Conservation (phyloP, 2,113 vertebrate species). For the Chloropsis cyanopogon region DNA sequence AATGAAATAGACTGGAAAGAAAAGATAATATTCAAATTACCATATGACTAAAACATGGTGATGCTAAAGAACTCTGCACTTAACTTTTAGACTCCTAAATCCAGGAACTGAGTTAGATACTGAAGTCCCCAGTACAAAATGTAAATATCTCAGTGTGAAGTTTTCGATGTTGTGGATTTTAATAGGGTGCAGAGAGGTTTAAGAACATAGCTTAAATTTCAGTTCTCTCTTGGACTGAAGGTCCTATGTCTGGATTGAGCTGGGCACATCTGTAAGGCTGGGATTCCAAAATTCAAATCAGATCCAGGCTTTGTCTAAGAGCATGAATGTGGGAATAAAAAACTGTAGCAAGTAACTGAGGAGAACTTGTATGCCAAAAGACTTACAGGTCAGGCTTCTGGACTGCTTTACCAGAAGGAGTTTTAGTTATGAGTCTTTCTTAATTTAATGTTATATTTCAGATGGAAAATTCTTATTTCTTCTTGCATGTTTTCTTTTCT, state of each 20-base stretch:
- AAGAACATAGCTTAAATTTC: neutral
- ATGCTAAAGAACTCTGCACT: neutral
- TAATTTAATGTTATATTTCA: neutral
- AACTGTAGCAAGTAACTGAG: neutral
- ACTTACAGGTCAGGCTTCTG: neutral
- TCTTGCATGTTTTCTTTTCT: neutral
- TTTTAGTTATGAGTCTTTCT: neutral
- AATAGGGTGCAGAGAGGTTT: neutral
- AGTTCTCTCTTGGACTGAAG: rapidly evolving
- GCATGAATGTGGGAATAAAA: neutral
- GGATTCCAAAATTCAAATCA: neutral
- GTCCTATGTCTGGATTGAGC: rapidly evolving
- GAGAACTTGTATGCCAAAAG: neutral
- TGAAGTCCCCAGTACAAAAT: no score
- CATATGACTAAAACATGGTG: neutral
- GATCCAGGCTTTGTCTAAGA: neutral
- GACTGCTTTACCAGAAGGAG: neutral
- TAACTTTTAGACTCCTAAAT: neutral
- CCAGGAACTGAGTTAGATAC: neutral
- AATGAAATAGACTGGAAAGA: neutral
- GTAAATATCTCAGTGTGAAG: neutral
- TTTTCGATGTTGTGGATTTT: neutral
- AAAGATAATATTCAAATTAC: neutral
- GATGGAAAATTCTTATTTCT: neutral
- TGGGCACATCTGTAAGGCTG: neutral